Conservation (phyloP, 2,113 vertebrate species). For the Neogale vison region DNA sequence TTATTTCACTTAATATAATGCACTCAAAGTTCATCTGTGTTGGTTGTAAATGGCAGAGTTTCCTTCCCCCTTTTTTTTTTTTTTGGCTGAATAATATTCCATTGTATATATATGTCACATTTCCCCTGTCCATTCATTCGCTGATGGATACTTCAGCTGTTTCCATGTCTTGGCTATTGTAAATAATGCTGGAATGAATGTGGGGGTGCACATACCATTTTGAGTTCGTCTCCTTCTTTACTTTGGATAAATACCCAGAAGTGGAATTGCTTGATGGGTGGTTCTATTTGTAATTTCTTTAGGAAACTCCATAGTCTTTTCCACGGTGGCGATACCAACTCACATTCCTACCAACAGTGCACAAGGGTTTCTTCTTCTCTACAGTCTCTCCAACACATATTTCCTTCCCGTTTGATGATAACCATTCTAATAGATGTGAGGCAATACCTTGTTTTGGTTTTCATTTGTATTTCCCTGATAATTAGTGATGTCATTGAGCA, state of each 20-base stretch:
- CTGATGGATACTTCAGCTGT: neutral
- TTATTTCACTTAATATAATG: neutral
- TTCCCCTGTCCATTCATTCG: neutral
- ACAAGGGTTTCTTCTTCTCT: neutral
- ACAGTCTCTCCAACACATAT: neutral
- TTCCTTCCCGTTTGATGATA: neutral
- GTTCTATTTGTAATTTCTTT: neutral
- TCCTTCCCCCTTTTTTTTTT: neutral
- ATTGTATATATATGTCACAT: neutral
- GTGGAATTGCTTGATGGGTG: neutral
- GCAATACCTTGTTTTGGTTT: neutral
- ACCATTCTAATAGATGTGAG: neutral
- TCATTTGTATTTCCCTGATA: neutral
- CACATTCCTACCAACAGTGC: neutral
- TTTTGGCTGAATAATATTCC: neutral
- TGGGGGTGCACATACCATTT: neutral
- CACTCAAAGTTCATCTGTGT: neutral
- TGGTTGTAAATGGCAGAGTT: neutral
- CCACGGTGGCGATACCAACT: neutral
- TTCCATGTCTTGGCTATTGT: neutral
- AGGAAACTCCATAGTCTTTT: neutral
- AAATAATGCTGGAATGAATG: neutral
- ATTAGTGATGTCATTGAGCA: neutral
- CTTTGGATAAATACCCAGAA: neutral
- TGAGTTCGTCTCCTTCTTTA: neutral